Evolutionary conservation across 23 tunicate species (phyloP), one percentile per base, ranked within the genome.

Genomic region (Diplosoma virens): DNA sequence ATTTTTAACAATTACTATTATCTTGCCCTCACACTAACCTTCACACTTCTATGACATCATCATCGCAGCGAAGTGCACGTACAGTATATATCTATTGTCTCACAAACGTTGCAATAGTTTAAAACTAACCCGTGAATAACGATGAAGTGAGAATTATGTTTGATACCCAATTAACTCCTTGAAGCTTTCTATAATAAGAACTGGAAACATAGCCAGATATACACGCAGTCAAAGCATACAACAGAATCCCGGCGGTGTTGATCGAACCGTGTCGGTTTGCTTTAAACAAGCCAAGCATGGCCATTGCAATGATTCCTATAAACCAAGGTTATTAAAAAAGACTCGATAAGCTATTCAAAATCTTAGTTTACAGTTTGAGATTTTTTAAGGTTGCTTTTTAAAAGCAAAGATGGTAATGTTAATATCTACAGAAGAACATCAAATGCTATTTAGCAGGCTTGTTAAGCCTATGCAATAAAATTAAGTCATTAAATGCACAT

Each of bases 181-280:
- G 91, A 50, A 95, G 85, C 63, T 95, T 95, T 24, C 96, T 66
- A 47, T 95, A 95, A 70, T 84, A 89, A 0, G 99, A 95, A 56
- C 96, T 86, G 0, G 96, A 89, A n/a, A 95, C 78, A 61, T 95
- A 86, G 22, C 99, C 99, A 37, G 99, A 88, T 0, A 95, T 80
- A 30, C 87, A 89, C 9, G 99, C 89, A 2, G 99, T 95, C 66
- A 95, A 74, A 24, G 96, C 95, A 37, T 95, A 95, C 65, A 95
- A 63, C 9, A 95, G 77, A 16, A 95, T 95, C 2, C 89, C 90
- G 14, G 94, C 94, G 11, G 99, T 94, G 90, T 94, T 88, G 17
- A 94, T 94, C 14, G 99, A 88, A 36, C 99, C 99, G 47, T 88
- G 95, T 30, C 94, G 81, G 28, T 80, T 81, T 0, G 99, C 75